Evolutionary conservation across 2,113 vertebrate species (phyloP).

Genomic region (Martes martes): DNA sequence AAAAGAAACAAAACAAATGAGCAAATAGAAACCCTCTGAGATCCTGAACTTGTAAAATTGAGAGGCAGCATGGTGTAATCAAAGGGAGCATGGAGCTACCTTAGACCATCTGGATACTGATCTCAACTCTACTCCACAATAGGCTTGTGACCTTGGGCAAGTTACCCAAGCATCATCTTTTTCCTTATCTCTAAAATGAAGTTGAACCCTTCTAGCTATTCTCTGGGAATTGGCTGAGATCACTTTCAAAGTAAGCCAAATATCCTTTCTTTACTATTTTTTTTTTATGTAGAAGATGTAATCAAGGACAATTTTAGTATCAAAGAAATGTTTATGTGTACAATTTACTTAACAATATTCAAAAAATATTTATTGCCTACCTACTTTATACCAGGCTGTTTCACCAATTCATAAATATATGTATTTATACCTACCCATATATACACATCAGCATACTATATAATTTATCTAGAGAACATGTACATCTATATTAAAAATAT

Average conservation of each 20-base stretch:
- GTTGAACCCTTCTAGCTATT: not conserved
- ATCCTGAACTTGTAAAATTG: not conserved
- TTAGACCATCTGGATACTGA: not conserved
- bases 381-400: not conserved
- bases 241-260: not conserved
- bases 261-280: not conserved
- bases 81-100: not conserved
- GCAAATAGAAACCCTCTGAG: conserved; percentile 36
- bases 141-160: not conserved
- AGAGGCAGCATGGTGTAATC: not conserved
- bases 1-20: conserved; percentile 62
- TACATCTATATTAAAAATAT: not conserved
- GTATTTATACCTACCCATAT: not conserved
- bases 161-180: not conserved
- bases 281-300: not conserved
- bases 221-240: not conserved
- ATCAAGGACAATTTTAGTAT: not conserved
- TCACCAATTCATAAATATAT: not conserved
- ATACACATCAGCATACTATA: not conserved
- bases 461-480: not conserved
- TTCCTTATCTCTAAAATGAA: not conserved
- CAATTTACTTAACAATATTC: not conserved
- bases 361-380: not conserved
- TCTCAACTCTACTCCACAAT: not conserved
- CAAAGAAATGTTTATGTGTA: not conserved